phyloP scores from a whole-genome alignment of 2,888 invertebrate species.

The Brachycybe producta region DNA sequence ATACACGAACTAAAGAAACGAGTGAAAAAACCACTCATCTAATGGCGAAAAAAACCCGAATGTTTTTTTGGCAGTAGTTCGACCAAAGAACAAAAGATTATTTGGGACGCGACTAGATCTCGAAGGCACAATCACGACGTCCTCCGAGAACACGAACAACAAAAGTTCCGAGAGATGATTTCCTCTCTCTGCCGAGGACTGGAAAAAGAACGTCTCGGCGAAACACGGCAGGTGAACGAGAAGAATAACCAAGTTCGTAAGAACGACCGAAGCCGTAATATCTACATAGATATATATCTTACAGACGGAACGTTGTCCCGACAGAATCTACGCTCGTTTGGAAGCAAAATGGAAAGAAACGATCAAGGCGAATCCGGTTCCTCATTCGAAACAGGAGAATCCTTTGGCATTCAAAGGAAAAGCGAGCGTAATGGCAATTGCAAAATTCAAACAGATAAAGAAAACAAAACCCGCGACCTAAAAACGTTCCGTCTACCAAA shows the following conservation, averaged over 20 bases:
- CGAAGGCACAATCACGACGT: slow-evolving; percentile 12
- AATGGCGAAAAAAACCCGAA: too few relatives aligned
- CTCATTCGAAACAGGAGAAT: too few relatives aligned
- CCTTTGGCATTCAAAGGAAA: neutral
- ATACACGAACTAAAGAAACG: too few relatives aligned
- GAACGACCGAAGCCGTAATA: too few relatives aligned
- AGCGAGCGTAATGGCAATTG: slow-evolving; percentile 11
- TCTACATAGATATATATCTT: neutral
- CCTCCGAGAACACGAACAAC: slow-evolving; percentile 12
- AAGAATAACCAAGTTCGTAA: too few relatives aligned
- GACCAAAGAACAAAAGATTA: neutral
- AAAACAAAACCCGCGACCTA: too few relatives aligned
- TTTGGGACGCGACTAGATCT: slow-evolving; percentile 12
- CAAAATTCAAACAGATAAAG: slow-evolving; percentile 8
- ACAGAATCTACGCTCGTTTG: slow-evolving; percentile 4
- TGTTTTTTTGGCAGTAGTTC: too few relatives aligned
- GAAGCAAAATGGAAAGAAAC: slow-evolving; percentile 6
- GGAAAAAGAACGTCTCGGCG: too few relatives aligned
- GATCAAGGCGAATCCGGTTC: neutral
- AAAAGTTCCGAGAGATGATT: slow-evolving; percentile 9
- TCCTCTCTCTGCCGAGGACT: neutral
- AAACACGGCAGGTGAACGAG: too few relatives aligned
- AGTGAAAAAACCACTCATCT: too few relatives aligned
- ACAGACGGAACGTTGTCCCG: neutral
- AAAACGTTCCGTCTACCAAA: too few relatives aligned